Conservation (phyloP, 2,888 invertebrate species). For the Eupithecia tripunctaria region DNA sequence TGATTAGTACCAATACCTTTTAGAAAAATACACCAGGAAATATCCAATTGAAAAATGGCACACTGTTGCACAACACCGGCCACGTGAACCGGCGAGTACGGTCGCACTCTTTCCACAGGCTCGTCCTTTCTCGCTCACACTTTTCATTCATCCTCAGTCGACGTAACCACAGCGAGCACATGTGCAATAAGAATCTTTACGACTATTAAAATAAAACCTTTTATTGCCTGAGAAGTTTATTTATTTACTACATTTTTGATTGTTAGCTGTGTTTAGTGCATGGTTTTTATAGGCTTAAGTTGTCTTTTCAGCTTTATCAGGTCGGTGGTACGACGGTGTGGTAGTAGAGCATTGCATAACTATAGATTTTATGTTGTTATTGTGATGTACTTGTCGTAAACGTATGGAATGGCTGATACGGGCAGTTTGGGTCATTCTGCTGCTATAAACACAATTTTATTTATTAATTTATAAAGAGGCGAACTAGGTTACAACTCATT, state of each 20-base stretch:
- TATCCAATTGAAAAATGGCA: constrained; percentile 62
- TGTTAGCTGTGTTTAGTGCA: constrained; percentile 81
- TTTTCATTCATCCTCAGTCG: constrained; percentile 76
- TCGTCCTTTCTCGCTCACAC: constrained; percentile 65
- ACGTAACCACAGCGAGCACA: constrained; percentile 76
- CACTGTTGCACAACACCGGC: constrained; percentile 71
- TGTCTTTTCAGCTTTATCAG: constrained; percentile 85
- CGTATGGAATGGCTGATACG: constrained; percentile 80
- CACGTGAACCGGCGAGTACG: constrained; percentile 79
- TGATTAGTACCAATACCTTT: not conserved
- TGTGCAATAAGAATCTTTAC: constrained; percentile 82
- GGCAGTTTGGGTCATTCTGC: constrained; percentile 73
- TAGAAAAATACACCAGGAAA: constrained; percentile 22
- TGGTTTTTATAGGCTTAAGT: constrained; percentile 84
- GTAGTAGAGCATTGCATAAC: constrained; percentile 84
- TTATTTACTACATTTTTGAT: constrained; percentile 80
- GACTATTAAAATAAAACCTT: constrained; percentile 77
- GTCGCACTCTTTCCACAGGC: constrained; percentile 62
- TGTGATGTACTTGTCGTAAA: constrained; percentile 82
- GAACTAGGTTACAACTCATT: constrained; percentile 41
- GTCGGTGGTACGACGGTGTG: constrained; percentile 81
- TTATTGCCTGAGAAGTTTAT: constrained; percentile 79
- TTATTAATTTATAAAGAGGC: constrained; percentile 68
- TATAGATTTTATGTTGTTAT: constrained; percentile 84
- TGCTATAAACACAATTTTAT: constrained; percentile 67